Evolutionary conservation across 37 sponge, comb jelly and placozoan species (phyloP).

Genomic region (Agelas oroides): DNA sequence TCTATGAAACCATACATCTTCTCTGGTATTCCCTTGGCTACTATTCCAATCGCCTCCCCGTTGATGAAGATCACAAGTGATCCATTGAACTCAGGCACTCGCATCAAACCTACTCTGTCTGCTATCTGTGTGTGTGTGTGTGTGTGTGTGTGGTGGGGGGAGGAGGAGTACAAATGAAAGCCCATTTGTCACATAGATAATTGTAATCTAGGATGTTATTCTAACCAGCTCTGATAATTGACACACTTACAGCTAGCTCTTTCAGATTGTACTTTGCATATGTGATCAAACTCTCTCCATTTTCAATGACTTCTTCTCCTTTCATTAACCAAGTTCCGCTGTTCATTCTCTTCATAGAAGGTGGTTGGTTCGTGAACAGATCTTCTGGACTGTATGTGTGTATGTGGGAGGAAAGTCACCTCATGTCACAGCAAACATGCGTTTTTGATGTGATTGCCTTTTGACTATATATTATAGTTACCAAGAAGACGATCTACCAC

Average conservation of each 20-base stretch:
- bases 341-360: conserved; percentile 48
- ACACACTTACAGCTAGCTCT: conserved; percentile 31
- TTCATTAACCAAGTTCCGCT: conserved; percentile 56
- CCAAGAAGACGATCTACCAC: too few species aligned
- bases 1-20: conserved; percentile 49
- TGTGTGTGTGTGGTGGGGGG: too few species aligned
- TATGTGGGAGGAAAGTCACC: too few species aligned
- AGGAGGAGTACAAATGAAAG: too few species aligned
- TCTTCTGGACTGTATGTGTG: conserved; percentile 33
- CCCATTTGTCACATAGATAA: background rate
- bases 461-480: too few species aligned
- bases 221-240: too few species aligned
- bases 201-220: too few species aligned
- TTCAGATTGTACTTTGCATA: conserved; percentile 45
- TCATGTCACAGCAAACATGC: too few species aligned
- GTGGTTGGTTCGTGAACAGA: conserved; percentile 5
- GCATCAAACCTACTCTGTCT: conserved; percentile 39
- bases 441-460: background rate
- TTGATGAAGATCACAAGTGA: conserved; percentile 50
- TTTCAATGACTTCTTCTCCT: conserved; percentile 23
- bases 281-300: conserved; percentile 16
- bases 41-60: conserved; percentile 34
- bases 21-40: conserved; percentile 42
- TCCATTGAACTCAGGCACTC: conserved; percentile 48
- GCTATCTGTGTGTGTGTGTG: conserved; percentile 20